phyloP scores from a whole-genome alignment of 2,888 invertebrate species.

The Opisthograptis luteolata region DNA sequence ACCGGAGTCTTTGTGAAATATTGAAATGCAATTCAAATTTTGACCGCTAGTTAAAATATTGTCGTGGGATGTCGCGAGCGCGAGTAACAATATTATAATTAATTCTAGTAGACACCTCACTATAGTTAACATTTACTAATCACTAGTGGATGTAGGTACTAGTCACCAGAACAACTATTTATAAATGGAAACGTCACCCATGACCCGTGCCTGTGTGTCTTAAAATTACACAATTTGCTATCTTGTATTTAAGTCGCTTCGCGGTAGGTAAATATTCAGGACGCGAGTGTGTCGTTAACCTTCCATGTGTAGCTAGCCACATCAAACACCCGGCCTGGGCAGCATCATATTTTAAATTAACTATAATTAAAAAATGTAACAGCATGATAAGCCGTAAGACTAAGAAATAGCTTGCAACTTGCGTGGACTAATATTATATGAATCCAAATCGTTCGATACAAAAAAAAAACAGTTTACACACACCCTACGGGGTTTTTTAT shows the following conservation, averaged over 20 bases:
- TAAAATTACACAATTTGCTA: constrained; percentile 39
- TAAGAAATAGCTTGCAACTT: too few relatives aligned
- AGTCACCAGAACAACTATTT: neutral
- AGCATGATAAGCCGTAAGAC: neutral
- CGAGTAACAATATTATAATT: constrained; percentile 14
- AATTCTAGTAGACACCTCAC: constrained; percentile 8
- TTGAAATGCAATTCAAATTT: constrained; percentile 7
- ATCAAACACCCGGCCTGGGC: constrained; percentile 9
- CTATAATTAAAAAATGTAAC: neutral
- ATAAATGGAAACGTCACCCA: constrained; percentile 27
- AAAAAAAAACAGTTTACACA: too few relatives aligned
- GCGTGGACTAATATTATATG: too few relatives aligned
- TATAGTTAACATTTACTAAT: neutral
- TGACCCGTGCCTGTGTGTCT: constrained; percentile 36
- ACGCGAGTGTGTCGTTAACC: constrained; percentile 39
- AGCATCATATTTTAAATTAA: constrained; percentile 21
- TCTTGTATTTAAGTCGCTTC: constrained; percentile 29
- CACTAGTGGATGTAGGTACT: too few relatives aligned
- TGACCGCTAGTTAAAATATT: constrained; percentile 14
- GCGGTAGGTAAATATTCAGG: constrained; percentile 45
- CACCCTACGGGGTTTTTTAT: too few relatives aligned
- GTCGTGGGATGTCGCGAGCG: constrained; percentile 4
- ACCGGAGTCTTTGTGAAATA: too few relatives aligned
- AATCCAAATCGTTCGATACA: too few relatives aligned
- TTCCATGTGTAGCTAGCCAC: constrained; percentile 19